These are phyloP conservation scores for Cyrtonyx montezumae DNA, from an alignment of 2,113 vertebrate genomes.

Conservation along the genomic window DNA sequence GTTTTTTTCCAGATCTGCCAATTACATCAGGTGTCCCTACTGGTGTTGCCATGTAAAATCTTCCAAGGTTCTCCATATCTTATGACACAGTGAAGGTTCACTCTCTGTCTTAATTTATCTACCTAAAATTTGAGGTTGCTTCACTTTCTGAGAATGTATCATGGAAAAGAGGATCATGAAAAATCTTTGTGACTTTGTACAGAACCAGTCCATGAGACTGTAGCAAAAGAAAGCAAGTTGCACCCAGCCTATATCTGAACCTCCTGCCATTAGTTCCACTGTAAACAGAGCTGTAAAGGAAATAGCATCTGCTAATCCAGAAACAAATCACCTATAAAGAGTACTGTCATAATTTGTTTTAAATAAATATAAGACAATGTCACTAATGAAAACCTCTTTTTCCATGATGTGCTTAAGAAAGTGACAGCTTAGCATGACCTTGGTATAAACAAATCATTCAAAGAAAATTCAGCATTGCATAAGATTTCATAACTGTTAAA, in stretches of 20 bases:
- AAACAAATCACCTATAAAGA: neutral
- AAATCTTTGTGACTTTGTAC: neutral
- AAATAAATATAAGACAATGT: neutral
- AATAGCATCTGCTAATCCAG: neutral
- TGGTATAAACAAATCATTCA: neutral
- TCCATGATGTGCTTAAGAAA: neutral
- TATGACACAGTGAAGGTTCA: neutral
- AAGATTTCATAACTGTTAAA: neutral
- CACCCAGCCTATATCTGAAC: neutral
- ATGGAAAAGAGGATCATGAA: neutral
- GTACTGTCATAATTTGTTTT: constrained; percentile 19
- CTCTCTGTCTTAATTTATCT: neutral
- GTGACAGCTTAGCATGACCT: constrained; percentile 7
- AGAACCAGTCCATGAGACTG: neutral
- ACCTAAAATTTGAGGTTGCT: neutral
- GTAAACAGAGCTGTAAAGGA: neutral
- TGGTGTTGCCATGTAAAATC: neutral
- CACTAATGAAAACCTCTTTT: neutral
- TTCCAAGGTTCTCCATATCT: neutral
- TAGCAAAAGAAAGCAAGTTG: neutral
- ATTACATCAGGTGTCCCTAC: neutral
- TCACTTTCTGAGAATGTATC: neutral
- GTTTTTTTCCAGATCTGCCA: neutral
- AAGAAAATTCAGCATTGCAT: neutral
- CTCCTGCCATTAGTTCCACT: neutral